A percentile compares a stretch with the other conserved stretches of the same genome.
Conservation (phyloP, 2,113 vertebrate genomes). For the Sprattus sprattus region DNA sequence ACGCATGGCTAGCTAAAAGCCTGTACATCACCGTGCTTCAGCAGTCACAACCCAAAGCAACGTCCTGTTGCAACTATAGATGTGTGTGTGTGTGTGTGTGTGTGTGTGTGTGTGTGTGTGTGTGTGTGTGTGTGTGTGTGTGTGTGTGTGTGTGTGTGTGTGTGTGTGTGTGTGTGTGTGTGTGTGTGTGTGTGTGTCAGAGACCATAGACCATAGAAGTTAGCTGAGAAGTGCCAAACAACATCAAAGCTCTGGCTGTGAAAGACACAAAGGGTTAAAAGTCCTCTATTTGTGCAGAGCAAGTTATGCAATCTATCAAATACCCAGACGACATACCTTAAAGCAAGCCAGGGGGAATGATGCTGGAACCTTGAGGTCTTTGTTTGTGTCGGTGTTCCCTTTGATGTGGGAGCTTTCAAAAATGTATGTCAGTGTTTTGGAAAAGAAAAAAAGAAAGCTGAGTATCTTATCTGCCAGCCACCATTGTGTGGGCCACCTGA, state of each 20-base stretch:
- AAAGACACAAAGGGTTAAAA: slow-evolving; percentile 11
- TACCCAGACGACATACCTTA: not conserved
- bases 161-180: not conserved
- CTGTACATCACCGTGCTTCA: not conserved
- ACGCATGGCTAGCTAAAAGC: too few species aligned
- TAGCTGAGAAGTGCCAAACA: not conserved
- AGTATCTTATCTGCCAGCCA: slow-evolving; percentile 5
- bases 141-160: not conserved
- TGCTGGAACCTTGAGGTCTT: not conserved
- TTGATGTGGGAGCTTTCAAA: not conserved
- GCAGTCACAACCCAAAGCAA: not conserved
- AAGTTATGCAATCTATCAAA: not conserved
- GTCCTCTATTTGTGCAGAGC: not conserved
- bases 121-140: not conserved
- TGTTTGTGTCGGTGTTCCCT: not conserved
- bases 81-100: not conserved
- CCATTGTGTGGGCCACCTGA: slow-evolving; percentile 18
- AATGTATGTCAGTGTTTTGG: slow-evolving; percentile 28
- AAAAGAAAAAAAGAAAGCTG: not conserved
- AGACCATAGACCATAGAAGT: slow-evolving; percentile 24
- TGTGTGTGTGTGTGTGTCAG: not conserved
- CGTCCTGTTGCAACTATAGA: not conserved
- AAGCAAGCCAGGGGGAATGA: not conserved
- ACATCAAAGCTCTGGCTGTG: not conserved
- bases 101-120: not conserved